Conservation (phyloP, 2,888 invertebrate genomes). For the Suillia variegata region DNA sequence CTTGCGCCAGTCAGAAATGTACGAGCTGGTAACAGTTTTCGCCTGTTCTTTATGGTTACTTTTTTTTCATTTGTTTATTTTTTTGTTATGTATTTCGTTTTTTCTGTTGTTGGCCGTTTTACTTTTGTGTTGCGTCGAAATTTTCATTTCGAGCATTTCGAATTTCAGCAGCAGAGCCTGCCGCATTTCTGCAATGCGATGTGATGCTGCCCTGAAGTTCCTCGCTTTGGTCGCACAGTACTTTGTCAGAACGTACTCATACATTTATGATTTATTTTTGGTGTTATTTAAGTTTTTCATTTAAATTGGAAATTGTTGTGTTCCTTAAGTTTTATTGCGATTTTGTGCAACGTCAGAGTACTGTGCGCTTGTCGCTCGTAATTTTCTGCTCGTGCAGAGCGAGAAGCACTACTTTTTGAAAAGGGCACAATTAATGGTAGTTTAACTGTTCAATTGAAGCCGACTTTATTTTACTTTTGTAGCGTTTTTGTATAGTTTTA, state of each 20-base stretch:
- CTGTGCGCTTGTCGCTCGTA: slow-evolving; percentile 12
- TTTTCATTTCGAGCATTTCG: slow-evolving; percentile 24
- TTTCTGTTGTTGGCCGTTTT: background rate
- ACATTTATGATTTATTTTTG: slow-evolving; percentile 1
- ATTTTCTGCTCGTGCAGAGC: slow-evolving; percentile 19
- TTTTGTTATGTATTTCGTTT: slow-evolving; percentile 1
- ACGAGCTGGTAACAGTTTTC: background rate
- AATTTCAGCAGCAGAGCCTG: background rate
- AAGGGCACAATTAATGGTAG: slow-evolving; percentile 53
- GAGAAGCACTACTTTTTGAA: slow-evolving; percentile 29
- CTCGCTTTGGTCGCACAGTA: too few relatives aligned
- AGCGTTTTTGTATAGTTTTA: slow-evolving; percentile 19
- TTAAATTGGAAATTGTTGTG: too few relatives aligned
- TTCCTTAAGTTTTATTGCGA: too few relatives aligned
- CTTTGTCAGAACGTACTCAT: too few relatives aligned
- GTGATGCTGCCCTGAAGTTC: too few relatives aligned
- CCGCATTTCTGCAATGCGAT: background rate
- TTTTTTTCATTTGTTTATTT: background rate
- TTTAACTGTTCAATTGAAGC: slow-evolving; percentile 56
- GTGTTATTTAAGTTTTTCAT: too few relatives aligned
- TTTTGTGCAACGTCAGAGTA: too few relatives aligned
- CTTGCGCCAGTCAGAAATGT: slow-evolving; percentile 2
- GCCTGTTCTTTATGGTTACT: background rate
- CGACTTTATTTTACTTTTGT: slow-evolving; percentile 32
- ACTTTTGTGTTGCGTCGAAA: slow-evolving; percentile 11